Base-by-base conservation (phyloP, 1,140 invertebrate species). In the Elysia chlorotica region DNA sequence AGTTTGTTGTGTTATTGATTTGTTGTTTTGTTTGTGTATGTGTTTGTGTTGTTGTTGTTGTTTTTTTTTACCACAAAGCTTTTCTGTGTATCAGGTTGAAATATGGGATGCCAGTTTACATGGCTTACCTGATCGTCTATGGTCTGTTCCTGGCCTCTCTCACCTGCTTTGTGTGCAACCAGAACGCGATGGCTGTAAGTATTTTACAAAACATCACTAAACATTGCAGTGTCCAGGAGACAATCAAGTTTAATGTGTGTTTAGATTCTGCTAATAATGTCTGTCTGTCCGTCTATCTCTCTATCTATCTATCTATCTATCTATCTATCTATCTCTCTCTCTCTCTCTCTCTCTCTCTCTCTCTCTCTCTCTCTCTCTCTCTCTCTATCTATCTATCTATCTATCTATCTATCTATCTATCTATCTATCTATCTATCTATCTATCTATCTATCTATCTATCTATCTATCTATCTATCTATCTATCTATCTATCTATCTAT, bases 71-170 rank as follows among this genome's bases (percentile, higher is more conserved):
- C n/a, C n/a, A n/a, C n/a, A n/a, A n/a, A n/a, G n/a, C n/a, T n/a
- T n/a, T n/a, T n/a, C n/a, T n/a, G n/a, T n/a, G n/a, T n/a, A n/a
- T n/a, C 76, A 88, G 86, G 86, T 74, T 74, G 23, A 78, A 78
- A 1, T 87, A 87, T 74, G 87, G 87, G 2, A 31, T 81, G 19
- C 82, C 80, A 80, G 73, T 87, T 19, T 81, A 87, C 71, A 75
- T 79, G 0, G 31, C 82, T 2, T 83, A 84, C 59, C 70, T 87
- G n/a, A 31, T 83, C 2, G 31, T 87, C 3, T 88, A 87, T 65
- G 25, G 79, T 0, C 54, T 84, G 6, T 88, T 80, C 73, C 78
- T 88, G 35, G 78, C 76, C 2, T 66, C 80, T 30, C 78, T 88
- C 30, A 88, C 86, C 6, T 69, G 73, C 25, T 76, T 78, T 65